Conservation (phyloP, 2,113 vertebrate genomes). For the Cinclus mexicanus region DNA sequence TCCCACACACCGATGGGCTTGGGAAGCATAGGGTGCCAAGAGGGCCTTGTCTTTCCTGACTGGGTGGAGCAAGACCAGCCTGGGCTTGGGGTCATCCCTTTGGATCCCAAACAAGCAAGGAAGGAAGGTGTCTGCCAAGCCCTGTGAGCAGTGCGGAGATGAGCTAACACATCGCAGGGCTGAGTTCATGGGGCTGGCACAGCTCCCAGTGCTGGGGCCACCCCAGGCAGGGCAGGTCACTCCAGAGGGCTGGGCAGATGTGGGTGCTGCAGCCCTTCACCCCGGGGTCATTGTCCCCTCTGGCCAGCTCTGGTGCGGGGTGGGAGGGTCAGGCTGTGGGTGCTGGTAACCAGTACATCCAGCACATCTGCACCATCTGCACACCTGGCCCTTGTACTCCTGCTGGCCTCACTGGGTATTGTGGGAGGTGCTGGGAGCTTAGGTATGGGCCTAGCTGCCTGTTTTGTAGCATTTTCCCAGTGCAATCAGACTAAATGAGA, state of each 20-base stretch:
- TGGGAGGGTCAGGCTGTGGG: not conserved
- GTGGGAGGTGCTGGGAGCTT: not conserved
- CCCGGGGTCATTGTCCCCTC: not conserved
- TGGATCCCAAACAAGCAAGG: not conserved
- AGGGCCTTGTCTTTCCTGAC: not conserved
- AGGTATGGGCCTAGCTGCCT: not conserved
- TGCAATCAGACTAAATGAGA: not conserved
- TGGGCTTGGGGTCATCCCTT: not conserved
- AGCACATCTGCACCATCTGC: not conserved
- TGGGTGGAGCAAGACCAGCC: not conserved
- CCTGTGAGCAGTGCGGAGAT: not conserved
- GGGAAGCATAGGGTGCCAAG: fast-evolving
- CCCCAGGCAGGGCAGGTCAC: not conserved
- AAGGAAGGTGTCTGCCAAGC: not conserved
- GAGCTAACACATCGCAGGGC: not conserved
- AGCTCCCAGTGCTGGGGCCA: not conserved
- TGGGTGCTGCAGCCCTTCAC: not conserved
- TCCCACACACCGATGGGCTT: not conserved
- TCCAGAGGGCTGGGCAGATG: fast-evolving
- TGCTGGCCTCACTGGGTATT: not conserved
- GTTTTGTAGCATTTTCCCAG: not conserved
- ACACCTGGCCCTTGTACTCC: fast-evolving
- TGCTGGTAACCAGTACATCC: not conserved
- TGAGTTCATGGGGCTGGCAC: not conserved
- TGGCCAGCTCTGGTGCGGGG: not conserved